phyloP scores from a whole-genome alignment of 1,140 invertebrate species.

The Muscidifurax raptorellus region DNA sequence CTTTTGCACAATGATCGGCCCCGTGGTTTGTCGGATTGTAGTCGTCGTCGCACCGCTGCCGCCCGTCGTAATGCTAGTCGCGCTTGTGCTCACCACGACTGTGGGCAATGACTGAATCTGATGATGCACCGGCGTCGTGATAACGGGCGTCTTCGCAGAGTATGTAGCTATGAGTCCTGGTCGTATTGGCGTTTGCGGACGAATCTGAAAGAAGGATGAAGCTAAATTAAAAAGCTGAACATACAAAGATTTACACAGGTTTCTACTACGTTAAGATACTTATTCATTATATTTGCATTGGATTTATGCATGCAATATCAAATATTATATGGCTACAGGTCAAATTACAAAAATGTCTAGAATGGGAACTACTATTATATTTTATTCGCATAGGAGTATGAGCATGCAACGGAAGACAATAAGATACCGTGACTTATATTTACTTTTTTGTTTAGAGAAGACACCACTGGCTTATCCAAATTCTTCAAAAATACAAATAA shows the following conservation, averaged over 20 bases:
- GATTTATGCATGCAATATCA: background rate
- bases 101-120: background rate
- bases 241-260: too few relatives aligned
- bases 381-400: background rate
- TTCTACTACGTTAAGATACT: too few relatives aligned
- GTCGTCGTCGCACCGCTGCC: constrained; percentile 11
- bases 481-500: constrained; percentile 48
- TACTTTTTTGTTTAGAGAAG: constrained; percentile 48
- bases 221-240: background rate
- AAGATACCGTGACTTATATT: constrained; percentile 42
- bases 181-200: constrained; percentile 59
- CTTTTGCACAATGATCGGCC: constrained; percentile 66
- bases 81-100: background rate
- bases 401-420: constrained; percentile 34
- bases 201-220: constrained; percentile 55
- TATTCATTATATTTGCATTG: background rate
- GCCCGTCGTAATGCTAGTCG: background rate
- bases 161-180: constrained; percentile 62
- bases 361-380: background rate
- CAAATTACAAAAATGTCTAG: background rate
- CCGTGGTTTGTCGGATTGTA: constrained; percentile 64
- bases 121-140: constrained; percentile 3
- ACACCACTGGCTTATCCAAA: constrained; percentile 37
- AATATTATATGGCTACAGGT: background rate
- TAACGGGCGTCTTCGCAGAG: constrained; percentile 66